Percentiles rank a stretch among this genome's conserved stretches.
phyloP scores from a whole-genome alignment of 2,888 invertebrate species.

The Gari tellinella region DNA sequence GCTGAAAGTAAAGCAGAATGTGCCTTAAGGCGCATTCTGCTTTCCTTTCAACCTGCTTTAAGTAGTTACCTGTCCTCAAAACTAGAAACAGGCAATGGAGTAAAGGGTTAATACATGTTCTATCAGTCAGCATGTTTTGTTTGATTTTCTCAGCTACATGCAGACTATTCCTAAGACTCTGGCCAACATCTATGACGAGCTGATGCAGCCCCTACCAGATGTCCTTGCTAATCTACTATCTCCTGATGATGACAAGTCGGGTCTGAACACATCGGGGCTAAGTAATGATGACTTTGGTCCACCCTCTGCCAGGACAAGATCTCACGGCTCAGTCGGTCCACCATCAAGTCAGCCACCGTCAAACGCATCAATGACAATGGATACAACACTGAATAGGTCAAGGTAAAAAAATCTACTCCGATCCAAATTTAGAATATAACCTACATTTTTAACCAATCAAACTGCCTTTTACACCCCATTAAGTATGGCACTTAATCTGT shows the following conservation, averaged over 20 bases:
- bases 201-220: slow-evolving; percentile 78
- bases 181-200: slow-evolving; percentile 75
- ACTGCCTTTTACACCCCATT: too few species aligned
- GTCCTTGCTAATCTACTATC: slow-evolving; percentile 68
- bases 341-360: slow-evolving; percentile 49
- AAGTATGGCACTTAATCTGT: too few species aligned
- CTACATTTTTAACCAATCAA: too few species aligned
- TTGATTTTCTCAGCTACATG: slow-evolving; percentile 70
- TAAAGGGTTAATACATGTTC: background rate
- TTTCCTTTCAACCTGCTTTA: too few species aligned
- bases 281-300: slow-evolving; percentile 37
- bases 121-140: too few species aligned
- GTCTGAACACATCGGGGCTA: slow-evolving; percentile 47
- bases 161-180: slow-evolving; percentile 70
- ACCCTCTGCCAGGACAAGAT: slow-evolving; percentile 49
- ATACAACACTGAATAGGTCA: slow-evolving; percentile 33
- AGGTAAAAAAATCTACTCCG: slow-evolving; percentile 24
- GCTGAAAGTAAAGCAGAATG: too few species aligned
- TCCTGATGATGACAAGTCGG: slow-evolving; percentile 65
- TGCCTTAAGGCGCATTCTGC: too few species aligned
- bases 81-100: too few species aligned
- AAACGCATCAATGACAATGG: slow-evolving; percentile 36
- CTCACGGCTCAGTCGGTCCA: slow-evolving; percentile 52
- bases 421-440: too few species aligned
- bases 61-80: too few species aligned